Evolutionary conservation across 2,888 invertebrate genomes (phyloP).

Genomic region (Oegoconia quadripuncta): DNA sequence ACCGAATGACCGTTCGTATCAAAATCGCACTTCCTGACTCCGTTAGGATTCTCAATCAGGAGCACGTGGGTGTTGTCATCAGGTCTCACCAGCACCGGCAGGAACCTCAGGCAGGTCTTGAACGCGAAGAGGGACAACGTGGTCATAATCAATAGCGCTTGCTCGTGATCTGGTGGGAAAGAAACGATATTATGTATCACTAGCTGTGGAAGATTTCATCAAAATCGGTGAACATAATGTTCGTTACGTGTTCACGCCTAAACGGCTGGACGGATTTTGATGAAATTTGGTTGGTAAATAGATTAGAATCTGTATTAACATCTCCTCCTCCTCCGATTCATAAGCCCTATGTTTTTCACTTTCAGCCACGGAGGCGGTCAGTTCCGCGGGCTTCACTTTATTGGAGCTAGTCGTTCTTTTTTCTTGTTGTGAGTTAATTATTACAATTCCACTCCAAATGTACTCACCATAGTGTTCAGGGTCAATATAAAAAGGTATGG

Average conservation of each 20-base stretch:
- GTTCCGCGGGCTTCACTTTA: no score
- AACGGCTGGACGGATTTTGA: no score
- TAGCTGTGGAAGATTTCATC: neutral
- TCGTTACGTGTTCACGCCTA: no score
- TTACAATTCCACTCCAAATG: no score
- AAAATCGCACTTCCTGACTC: slow-evolving; percentile 40
- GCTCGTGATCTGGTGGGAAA: slow-evolving; percentile 44
- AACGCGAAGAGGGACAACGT: slow-evolving; percentile 43
- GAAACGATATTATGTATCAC: neutral
- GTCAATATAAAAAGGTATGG: slow-evolving; percentile 56
- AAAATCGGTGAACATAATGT: no score
- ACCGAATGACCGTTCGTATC: slow-evolving; percentile 32
- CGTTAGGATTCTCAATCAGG: slow-evolving; percentile 51
- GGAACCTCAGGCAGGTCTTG: slow-evolving; percentile 59
- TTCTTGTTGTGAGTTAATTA: no score
- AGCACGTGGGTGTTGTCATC: slow-evolving; percentile 37
- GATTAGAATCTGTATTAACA: no score
- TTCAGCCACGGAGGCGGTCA: no score
- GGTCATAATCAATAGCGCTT: slow-evolving; percentile 41
- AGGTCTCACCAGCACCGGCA: slow-evolving; percentile 44
- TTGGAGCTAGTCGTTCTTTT: no score
- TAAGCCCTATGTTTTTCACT: no score
- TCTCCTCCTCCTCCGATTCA: no score
- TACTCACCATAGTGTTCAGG: slow-evolving; percentile 56
- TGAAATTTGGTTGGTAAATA: no score